Conservation (phyloP, 2,113 vertebrate species). For the Fukomys damarensis region DNA sequence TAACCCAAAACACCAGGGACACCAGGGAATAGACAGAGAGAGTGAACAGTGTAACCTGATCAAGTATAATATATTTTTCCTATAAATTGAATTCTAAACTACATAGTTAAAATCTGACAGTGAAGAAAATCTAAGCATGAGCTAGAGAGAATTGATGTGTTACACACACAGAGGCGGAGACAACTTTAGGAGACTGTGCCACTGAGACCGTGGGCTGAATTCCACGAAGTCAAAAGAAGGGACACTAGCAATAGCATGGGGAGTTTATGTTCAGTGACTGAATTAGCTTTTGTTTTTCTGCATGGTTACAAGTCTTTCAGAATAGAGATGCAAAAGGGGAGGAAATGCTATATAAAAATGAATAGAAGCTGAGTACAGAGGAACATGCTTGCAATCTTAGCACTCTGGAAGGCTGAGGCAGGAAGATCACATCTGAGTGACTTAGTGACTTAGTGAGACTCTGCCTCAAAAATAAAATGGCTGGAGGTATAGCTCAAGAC, state of each 20-base stretch:
- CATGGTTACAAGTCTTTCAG: not conserved
- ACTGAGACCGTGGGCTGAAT: accelerated
- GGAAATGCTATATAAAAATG: not conserved
- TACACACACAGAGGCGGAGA: not conserved
- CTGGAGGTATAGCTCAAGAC: not conserved
- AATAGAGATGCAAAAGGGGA: not conserved
- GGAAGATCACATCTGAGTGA: no score
- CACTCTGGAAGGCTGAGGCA: no score
- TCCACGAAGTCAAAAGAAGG: not conserved
- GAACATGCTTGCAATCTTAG: not conserved
- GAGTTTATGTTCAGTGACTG: not conserved
- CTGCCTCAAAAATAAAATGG: not conserved
- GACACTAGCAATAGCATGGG: not conserved
- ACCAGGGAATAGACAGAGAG: not conserved
- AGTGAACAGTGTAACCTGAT: not conserved
- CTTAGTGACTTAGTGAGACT: not conserved
- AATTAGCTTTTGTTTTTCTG: not conserved
- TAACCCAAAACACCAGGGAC: not conserved
- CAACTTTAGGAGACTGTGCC: not conserved
- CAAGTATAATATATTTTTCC: conserved; percentile 1
- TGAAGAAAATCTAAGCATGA: not conserved
- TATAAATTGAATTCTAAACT: conserved; percentile 23
- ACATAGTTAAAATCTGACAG: not conserved
- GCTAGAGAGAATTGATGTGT: not conserved
- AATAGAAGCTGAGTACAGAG: not conserved